Base-by-base conservation (phyloP, 2,888 invertebrate species). In the Crocallis elinguaria region DNA sequence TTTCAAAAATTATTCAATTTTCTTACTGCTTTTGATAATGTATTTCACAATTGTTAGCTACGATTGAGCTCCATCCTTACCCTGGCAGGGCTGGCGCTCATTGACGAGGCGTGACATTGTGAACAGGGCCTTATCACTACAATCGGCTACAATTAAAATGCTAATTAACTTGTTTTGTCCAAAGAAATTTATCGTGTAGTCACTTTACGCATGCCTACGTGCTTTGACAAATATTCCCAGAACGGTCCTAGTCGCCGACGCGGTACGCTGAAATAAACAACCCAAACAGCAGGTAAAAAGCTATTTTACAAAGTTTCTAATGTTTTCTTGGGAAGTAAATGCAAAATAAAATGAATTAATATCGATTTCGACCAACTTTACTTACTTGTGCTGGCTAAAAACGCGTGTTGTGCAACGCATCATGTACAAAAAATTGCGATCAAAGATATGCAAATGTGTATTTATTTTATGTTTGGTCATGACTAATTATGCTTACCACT, bases 151-250 rank as follows among this genome's bases (percentile, higher is more conserved):
- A 74, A 79, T 80, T 77, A 82, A 84, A 82, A 82, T 77, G 79
- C 71, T 84, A 86, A 86, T 85, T 79, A 75, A 78, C 76, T 75
- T 78, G 79, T 82, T 79, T 79, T 77, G 72, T 73, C 73, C 75
- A 52, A 61, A 69, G 57, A 68, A 76, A 79, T 75, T 71, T 75
- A 77, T 71, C 62, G 69, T 62, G 69, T 78, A 67, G 71, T 66
- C 74, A 73, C 59, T 43, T 67, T 62, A 65, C 66, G 56, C n/a
- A 17, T 42, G 4, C 62, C 57, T 63, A 49, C 53, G 37, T 64
- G 60, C 59, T 55, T 58, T 74, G 66, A 76, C 65, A 60, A 67
- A 72, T 71, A 57, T 67, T 69, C 62, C 75, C 69, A 49, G 27
- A 11, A 23, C 43, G 57, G 67, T 56, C 64, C 16, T 53, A 53